These are phyloP conservation scores for Dasysyrphus tricinctus DNA, from an alignment of 2,888 invertebrate genomes.

Conservation along the genomic window DNA sequence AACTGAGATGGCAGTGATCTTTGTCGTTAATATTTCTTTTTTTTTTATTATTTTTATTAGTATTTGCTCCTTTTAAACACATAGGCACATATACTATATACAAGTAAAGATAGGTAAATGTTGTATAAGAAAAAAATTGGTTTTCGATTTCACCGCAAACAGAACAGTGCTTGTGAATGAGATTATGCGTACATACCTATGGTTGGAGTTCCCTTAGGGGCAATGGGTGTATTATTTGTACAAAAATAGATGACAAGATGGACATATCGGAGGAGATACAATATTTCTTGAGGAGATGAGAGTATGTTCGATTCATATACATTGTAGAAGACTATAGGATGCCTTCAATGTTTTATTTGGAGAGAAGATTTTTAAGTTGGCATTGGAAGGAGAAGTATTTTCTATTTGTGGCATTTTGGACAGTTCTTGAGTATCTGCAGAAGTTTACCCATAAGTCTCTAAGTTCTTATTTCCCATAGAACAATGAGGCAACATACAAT, in stretches of 20 bases:
- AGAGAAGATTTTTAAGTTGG: neutral
- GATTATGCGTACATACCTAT: conserved; percentile 30
- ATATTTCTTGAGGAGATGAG: conserved; percentile 13
- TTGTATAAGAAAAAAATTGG: conserved; percentile 29
- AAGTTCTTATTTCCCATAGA: too few relatives aligned
- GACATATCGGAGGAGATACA: conserved; percentile 43
- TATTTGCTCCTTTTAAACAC: conserved; percentile 4
- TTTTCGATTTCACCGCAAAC: conserved; percentile 64
- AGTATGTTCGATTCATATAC: neutral
- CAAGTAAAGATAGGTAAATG: neutral
- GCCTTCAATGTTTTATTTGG: neutral
- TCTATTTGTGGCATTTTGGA: neutral
- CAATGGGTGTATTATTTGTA: conserved; percentile 66
- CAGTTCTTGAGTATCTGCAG: too few relatives aligned
- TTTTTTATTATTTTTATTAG: conserved; percentile 17
- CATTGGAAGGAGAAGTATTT: neutral
- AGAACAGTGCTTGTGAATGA: conserved; percentile 40
- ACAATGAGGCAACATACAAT: too few relatives aligned
- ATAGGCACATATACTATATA: neutral
- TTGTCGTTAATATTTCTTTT: conserved; percentile 42
- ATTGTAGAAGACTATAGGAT: neutral
- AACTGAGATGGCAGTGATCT: conserved; percentile 75
- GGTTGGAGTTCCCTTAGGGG: conserved; percentile 59
- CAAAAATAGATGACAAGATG: conserved; percentile 60
- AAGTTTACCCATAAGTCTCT: too few relatives aligned